phyloP scores from a whole-genome alignment of 2,888 invertebrate genomes.

The Spialia ferax region DNA sequence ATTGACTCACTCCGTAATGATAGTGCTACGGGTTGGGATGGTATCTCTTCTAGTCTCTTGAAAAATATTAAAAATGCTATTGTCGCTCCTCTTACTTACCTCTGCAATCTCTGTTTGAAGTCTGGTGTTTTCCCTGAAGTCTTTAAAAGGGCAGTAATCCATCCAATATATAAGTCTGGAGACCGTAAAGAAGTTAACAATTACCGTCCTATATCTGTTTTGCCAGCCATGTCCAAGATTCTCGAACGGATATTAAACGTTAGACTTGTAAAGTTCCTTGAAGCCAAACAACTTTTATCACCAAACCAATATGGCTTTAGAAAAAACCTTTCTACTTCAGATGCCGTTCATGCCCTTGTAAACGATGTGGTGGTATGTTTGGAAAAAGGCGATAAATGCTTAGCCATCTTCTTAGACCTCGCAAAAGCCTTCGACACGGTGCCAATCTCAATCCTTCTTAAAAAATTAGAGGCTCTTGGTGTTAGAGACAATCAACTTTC shows the following conservation, averaged over 20 bases:
- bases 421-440: slow-evolving; percentile 22
- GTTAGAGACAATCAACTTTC: background rate
- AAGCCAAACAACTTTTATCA: background rate
- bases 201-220: slow-evolving; percentile 7
- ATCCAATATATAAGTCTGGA: slow-evolving; percentile 7
- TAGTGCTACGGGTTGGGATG: slow-evolving; percentile 10
- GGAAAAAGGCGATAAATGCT: slow-evolving; percentile 1
- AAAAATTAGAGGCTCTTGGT: slow-evolving; percentile 3
- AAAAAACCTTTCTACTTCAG: background rate
- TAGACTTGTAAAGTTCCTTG: background rate
- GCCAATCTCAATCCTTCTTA: background rate
- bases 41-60: background rate
- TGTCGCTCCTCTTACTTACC: background rate
- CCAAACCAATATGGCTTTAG: slow-evolving; percentile 12
- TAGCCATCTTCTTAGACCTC: slow-evolving; percentile 13
- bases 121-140: slow-evolving; percentile 2
- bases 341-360: slow-evolving; percentile 8
- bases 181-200: background rate
- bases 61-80: slow-evolving; percentile 7
- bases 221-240: slow-evolving; percentile 3
- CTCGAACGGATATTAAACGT: slow-evolving; percentile 1
- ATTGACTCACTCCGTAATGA: background rate
- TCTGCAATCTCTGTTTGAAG: background rate
- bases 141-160: slow-evolving; percentile 10
- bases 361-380: background rate